A percentile compares a stretch with the other conserved stretches of the same genome.
These are phyloP conservation scores for Micromussa lordhowensis DNA, from an alignment of 92 coral and sea anemone genomes.

Conservation along the genomic window DNA sequence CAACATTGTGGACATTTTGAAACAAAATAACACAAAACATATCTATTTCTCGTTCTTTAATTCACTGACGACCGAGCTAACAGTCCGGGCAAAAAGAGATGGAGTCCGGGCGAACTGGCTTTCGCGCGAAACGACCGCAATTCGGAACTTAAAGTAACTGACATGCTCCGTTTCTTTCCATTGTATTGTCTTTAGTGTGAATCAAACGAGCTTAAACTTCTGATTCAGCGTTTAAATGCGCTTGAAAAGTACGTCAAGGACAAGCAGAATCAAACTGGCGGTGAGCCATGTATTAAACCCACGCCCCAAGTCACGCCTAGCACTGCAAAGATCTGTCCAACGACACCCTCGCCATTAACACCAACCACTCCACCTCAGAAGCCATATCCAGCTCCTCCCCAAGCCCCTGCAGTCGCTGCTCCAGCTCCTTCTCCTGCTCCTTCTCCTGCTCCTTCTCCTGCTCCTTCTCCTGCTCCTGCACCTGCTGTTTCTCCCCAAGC, in stretches of 20 bases:
- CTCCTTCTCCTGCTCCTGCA: not conserved
- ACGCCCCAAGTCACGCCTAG: conserved; percentile 1
- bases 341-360: not conserved
- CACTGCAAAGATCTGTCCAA: conserved; percentile 1
- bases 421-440: not conserved
- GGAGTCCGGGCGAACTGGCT: no score
- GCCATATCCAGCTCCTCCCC: not conserved
- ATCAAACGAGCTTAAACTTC: conserved; percentile 39
- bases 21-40: no score
- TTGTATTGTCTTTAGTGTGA: conserved; percentile 19
- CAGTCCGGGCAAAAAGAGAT: no score
- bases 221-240: conserved; percentile 25
- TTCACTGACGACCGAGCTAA: no score
- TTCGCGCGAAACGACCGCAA: no score
- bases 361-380: conserved; percentile 1
- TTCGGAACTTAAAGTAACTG: not conserved
- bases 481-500: conserved; percentile 11
- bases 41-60: no score
- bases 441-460: not conserved
- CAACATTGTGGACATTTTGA: no score
- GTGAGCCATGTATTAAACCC: conserved; percentile 17
- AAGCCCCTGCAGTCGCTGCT: not conserved
- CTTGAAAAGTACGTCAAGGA: conserved; percentile 40
- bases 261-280: conserved; percentile 18
- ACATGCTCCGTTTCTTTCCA: not conserved